phyloP scores from a whole-genome alignment of 2,797 vertebrate genomes.

The Halcyon smyrnensis region DNA sequence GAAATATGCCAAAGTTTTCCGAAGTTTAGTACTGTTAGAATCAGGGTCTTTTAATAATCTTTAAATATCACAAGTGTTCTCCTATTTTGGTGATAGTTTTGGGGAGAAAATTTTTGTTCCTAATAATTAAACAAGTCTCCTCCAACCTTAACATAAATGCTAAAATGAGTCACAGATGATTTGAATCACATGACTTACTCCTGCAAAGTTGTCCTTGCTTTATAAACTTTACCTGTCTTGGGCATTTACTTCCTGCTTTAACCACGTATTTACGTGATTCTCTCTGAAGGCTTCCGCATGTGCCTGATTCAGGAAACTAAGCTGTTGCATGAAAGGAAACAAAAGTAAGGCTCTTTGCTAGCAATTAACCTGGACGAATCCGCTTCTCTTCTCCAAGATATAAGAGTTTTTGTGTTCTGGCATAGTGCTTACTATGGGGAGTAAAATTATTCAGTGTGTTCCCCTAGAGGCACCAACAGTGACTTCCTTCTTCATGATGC shows the following conservation, averaged over 20 bases:
- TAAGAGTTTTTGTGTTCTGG: background rate
- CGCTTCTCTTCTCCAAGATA: background rate
- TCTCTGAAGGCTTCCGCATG: background rate
- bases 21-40: background rate
- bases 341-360: background rate
- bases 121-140: background rate
- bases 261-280: background rate
- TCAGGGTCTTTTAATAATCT: background rate
- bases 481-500: background rate
- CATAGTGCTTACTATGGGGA: background rate
- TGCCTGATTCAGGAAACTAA: background rate
- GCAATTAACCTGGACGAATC: background rate
- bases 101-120: background rate
- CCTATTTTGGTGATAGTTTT: background rate
- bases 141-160: background rate
- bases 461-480: background rate
- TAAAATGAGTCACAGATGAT: background rate
- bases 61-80: background rate
- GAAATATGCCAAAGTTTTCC: background rate
- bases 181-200: background rate
- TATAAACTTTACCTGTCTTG: background rate
- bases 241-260: background rate
- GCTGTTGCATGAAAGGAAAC: background rate
- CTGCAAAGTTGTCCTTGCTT: background rate
- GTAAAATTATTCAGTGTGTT: background rate